Conservation (phyloP, 2,888 invertebrate genomes). For the Cephus nigrinus region DNA sequence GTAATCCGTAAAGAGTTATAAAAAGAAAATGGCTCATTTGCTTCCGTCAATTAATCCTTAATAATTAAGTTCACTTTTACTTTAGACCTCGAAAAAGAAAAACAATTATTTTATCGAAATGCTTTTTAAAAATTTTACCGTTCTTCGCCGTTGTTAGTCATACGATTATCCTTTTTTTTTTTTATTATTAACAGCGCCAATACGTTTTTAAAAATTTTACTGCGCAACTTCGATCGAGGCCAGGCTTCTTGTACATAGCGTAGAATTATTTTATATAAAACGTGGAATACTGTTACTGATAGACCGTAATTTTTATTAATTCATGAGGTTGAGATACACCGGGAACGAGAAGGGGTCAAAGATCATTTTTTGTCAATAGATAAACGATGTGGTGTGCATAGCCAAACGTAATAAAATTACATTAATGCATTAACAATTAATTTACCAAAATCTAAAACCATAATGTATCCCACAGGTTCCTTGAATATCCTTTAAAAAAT, state of each 20-base stretch:
- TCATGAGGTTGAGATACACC: conserved; percentile 16
- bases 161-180: neutral
- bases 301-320: conserved; percentile 44
- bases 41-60: neutral
- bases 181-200: neutral
- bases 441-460: neutral
- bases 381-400: conserved; percentile 35
- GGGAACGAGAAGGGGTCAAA: conserved; percentile 8
- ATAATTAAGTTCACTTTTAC: neutral
- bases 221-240: neutral
- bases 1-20: neutral
- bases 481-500: neutral
- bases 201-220: neutral
- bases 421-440: conserved; percentile 33
- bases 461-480: neutral
- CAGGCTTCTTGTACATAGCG: conserved; percentile 14
- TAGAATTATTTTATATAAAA: conserved; percentile 16
- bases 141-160: neutral
- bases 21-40: neutral
- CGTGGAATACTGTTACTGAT: conserved; percentile 44
- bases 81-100: neutral
- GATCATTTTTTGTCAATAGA: conserved; percentile 32
- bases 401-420: conserved; percentile 49
- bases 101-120: neutral
- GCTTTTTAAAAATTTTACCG: neutral